These are phyloP conservation scores for Halichoerus grypus DNA, from an alignment of 2,113 vertebrate species.

Conservation along the genomic window DNA sequence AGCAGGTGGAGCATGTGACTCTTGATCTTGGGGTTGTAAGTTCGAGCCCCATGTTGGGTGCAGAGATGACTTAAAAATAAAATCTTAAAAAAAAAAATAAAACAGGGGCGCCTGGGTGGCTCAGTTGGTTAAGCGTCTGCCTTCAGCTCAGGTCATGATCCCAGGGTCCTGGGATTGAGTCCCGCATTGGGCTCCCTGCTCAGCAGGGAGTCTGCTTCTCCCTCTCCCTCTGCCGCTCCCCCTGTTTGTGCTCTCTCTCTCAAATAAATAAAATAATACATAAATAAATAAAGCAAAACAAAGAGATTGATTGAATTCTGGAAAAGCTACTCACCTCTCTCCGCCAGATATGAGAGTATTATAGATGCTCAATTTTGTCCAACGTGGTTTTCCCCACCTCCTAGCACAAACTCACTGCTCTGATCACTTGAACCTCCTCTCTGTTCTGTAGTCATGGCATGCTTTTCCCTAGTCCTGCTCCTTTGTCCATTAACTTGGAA, in stretches of 20 bases:
- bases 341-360: neutral
- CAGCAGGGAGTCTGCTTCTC: neutral
- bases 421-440: neutral
- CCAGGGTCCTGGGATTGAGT: too few relatives aligned
- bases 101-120: neutral
- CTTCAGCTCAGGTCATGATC: too few relatives aligned
- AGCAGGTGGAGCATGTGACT: neutral
- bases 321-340: neutral
- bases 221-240: neutral
- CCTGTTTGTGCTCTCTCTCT: neutral
- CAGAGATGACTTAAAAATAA: neutral
- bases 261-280: neutral
- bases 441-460: neutral
- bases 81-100: neutral
- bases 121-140: too few relatives aligned
- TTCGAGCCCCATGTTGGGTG: neutral
- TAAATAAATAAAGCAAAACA: neutral
- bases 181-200: too few relatives aligned
- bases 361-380: neutral
- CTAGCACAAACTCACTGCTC: neutral
- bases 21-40: neutral
- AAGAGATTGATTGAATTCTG: neutral
- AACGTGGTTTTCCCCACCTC: neutral
- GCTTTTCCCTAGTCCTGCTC: neutral
- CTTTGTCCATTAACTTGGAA: neutral